A percentile compares a stretch with the other conserved stretches of the same genome.
Conservation (phyloP, 2,113 vertebrate genomes). For the Struthio camelus region DNA sequence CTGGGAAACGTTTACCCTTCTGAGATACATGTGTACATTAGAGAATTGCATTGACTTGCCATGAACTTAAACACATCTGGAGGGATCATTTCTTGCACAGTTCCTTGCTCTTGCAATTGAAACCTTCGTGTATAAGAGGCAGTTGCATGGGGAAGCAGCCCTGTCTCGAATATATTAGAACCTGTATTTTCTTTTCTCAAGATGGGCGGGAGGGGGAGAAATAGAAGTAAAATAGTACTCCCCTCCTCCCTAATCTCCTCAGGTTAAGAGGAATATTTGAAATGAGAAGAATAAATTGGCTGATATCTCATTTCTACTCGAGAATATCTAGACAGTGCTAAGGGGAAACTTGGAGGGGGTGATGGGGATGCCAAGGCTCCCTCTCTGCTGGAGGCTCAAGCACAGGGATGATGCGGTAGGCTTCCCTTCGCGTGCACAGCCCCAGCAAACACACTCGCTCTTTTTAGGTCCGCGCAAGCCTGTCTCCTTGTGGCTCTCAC, state of each 20-base stretch:
- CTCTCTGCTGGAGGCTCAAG: not conserved
- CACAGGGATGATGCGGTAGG: not conserved
- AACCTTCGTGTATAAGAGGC: not conserved
- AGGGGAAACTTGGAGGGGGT: not conserved
- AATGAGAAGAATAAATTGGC: not conserved
- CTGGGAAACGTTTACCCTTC: constrained; percentile 70
- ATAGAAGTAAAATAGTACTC: not conserved
- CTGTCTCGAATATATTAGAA: not conserved
- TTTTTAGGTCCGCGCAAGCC: not conserved
- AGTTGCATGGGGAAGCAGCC: not conserved
- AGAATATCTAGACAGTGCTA: not conserved
- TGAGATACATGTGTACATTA: constrained; percentile 54
- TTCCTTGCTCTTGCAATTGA: not conserved
- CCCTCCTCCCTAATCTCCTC: not conserved
- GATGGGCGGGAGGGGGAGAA: too few species aligned
- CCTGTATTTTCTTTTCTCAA: not conserved
- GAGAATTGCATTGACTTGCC: constrained; percentile 46
- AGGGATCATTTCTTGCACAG: not conserved
- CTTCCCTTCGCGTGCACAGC: too few species aligned
- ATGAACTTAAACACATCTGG: constrained; percentile 7
- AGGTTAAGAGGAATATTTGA: not conserved
- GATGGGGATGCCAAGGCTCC: too few species aligned
- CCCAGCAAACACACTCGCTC: not conserved
- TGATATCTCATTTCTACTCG: not conserved
- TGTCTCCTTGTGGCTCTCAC: too few species aligned